Base-by-base conservation (phyloP, 2,797 vertebrate genomes). In the Hyperoplus lanceolatus region DNA sequence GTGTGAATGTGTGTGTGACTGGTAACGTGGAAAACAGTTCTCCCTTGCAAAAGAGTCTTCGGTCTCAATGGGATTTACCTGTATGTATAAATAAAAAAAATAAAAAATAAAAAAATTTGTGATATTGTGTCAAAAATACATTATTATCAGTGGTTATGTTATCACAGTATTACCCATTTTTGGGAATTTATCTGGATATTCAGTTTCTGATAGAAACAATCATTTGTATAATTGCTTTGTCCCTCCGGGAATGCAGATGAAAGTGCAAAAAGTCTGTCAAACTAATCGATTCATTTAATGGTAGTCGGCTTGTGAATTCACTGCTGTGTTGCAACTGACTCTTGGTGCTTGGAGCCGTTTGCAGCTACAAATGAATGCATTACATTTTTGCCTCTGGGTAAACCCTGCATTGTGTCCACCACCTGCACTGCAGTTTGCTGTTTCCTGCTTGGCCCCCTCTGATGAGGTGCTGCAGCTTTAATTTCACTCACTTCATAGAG, bases 381-480 rank as follows among this genome's bases (percentile, higher is more conserved):
- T 29, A 29, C 29, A 29, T 50, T 46, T 73, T 14, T 75, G 61
- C 72, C 66, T 79, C 82, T 73, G 68, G 69, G 78, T 29, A 88
- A 86, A 79, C 55, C 4, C 16, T 66, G 49, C 48, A 62, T 70
- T 50, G 59, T 68, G 36, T 69, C 70, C 53, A 43, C 65, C 80
- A 81, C 72, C 80, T 84, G 60, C 7, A 21, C 55, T 73, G 21
- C 42, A 45, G 63, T 80, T 73, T 51, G 63, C 61, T 49, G 55
- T 65, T 71, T 73, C 72, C 67, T 72, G 60, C 77, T 60, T 56
- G 16, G 6, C 65, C 46, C 70, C 57, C 63, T 60, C 69, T 76
- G 73, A 84, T 87, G 66, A 89, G 81, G 79, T 84, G 83, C 78
- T 68, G 59, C 8, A 45, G 73, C 72, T 77, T 73, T 86, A 75